Conservation (phyloP, 2,797 vertebrate genomes). For the Clarias fuscus region DNA sequence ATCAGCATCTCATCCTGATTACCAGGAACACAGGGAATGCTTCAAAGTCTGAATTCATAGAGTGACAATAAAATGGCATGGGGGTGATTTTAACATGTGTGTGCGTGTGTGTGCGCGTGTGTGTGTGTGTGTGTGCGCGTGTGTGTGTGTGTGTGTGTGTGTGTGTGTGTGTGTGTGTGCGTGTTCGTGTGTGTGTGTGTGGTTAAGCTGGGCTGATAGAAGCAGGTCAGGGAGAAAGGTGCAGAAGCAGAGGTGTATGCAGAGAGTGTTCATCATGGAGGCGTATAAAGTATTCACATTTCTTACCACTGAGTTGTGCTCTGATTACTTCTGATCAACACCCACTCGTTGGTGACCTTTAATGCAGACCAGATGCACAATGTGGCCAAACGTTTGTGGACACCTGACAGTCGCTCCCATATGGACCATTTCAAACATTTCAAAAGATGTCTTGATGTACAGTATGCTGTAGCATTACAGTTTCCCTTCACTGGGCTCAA, state of each 20-base stretch:
- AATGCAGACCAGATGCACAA: neutral
- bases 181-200: neutral
- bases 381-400: neutral
- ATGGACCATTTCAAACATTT: neutral
- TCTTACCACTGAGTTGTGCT: neutral
- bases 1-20: slow-evolving; percentile 1
- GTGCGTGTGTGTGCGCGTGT: neutral
- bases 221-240: neutral
- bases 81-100: neutral
- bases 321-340: slow-evolving; percentile 9
- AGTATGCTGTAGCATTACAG: neutral
- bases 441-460: neutral
- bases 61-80: neutral
- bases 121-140: neutral
- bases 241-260: neutral
- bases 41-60: neutral
- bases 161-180: too few species aligned
- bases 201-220: neutral
- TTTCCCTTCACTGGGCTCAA: slow-evolving; percentile 3
- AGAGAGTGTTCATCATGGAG: slow-evolving; percentile 14
- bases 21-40: neutral
- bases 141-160: too few species aligned
- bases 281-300: neutral
- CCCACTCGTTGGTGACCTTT: neutral
- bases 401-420: neutral